Base-by-base conservation (phyloP, 2,888 invertebrate species). In the Erebia epiphron region DNA sequence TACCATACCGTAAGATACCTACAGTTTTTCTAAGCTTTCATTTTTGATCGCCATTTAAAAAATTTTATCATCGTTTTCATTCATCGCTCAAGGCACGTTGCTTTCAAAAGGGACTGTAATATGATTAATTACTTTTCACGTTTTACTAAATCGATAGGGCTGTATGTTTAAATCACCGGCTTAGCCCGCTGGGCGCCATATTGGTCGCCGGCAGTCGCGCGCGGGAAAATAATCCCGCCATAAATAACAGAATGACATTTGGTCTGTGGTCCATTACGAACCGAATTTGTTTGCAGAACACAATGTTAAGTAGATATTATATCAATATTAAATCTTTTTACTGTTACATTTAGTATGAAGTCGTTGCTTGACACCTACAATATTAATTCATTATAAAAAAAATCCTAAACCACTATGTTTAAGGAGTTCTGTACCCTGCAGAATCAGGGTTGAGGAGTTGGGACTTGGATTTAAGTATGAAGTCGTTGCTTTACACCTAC, bases 131-230 rank as follows among this genome's bases (percentile, higher is more conserved):
- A 82, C 82, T 76, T 82, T 21, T 80, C 75, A 78, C 80, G 79
- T 83, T 86, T 84, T 82, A 82, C 79, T 82, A 80, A 86, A 87
- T 89, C 88, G 87, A 86, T 85, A 79, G 84, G 69, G 82, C 79
- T 85, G 84, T 86, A 82, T 79, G 80, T 86, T 88, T 90, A 89
- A 90, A 90, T 90, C 89, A 90, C 85, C 83, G 86, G 86, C 85
- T 90, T 88, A 90, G 83, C 82, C 80, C 75, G 77, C 77, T 77
- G 79, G 82, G 79, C 75, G 87, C 87, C 85, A 85, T 88, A 87
- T 87, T 88, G 88, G 86, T 80, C 79, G 76, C 76, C 78, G 80
- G 86, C 80, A 79, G 76, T 76, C 78, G 80, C 81, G 82, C 78
- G 82, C 83, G 83, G 82, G 81, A 79, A 79, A 46, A 72, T 89